A percentile compares a stretch with the other conserved stretches of the same genome.
phyloP scores from a whole-genome alignment of 2,113 vertebrate species.

The Neolamprologus caudopunctatus region DNA sequence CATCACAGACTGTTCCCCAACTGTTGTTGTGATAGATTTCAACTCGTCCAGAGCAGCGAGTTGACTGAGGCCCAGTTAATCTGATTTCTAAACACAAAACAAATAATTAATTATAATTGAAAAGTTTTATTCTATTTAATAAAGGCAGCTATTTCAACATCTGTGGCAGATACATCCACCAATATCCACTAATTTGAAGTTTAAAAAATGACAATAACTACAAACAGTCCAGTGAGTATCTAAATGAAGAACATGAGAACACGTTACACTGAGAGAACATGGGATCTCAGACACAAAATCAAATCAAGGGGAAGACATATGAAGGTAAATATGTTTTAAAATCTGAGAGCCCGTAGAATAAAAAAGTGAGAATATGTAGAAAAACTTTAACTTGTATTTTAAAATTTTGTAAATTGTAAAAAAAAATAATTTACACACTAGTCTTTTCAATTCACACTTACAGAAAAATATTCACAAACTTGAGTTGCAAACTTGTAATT shows the following conservation, averaged over 20 bases:
- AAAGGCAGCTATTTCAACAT: neutral
- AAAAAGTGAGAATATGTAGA: neutral
- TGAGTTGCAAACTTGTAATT: neutral
- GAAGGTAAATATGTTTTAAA: neutral
- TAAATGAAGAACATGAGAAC: neutral
- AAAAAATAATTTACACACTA: accelerated
- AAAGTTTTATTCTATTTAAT: neutral
- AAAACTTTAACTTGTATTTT: neutral
- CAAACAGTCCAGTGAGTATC: neutral
- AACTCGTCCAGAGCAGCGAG: neutral
- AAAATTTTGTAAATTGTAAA: neutral
- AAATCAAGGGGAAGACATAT: neutral
- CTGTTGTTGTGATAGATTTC: neutral
- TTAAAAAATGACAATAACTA: neutral
- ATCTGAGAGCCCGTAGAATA: neutral
- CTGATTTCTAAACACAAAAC: neutral
- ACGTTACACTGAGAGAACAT: neutral
- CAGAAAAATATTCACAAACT: neutral
- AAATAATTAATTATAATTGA: neutral
- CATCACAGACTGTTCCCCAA: neutral
- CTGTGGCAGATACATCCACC: neutral
- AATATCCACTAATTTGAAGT: neutral
- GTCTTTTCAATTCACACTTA: neutral
- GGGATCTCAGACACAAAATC: neutral
- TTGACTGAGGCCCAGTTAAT: neutral